These are phyloP conservation scores for Agelas oroides DNA, from an alignment of 37 sponge, comb jelly and placozoan species.

Conservation along the genomic window DNA sequence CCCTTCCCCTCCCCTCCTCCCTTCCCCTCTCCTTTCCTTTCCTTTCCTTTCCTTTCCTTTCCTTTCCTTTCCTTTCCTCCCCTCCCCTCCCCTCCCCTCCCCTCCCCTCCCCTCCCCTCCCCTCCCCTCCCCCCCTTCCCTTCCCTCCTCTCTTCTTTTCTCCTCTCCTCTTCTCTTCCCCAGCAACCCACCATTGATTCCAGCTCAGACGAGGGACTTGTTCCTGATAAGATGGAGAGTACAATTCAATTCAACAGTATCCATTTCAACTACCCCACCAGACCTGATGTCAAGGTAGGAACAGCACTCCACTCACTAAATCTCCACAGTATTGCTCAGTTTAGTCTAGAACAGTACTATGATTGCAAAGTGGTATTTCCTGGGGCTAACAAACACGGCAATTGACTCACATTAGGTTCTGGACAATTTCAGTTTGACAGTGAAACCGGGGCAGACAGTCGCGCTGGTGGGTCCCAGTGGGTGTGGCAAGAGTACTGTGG, in stretches of 20 bases:
- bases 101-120: too few relatives aligned
- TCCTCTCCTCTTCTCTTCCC: background rate
- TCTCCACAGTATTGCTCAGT: background rate
- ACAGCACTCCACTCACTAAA: too few relatives aligned
- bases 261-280: constrained; percentile 81
- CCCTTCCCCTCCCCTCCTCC: background rate
- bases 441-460: constrained; percentile 46
- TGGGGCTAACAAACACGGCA: too few relatives aligned
- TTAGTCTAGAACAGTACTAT: too few relatives aligned
- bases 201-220: constrained; percentile 31
- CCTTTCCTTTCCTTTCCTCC: too few relatives aligned
- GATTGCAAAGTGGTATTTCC: background rate
- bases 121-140: too few relatives aligned
- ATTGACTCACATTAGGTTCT: constrained; percentile 52
- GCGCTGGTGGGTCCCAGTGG: constrained; percentile 71
- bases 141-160: too few relatives aligned
- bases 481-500: constrained; percentile 67
- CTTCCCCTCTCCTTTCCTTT: background rate
- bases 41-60: too few relatives aligned
- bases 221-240: constrained; percentile 33
- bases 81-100: too few relatives aligned
- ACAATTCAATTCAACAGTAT: constrained; percentile 71
- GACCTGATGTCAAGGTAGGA: constrained; percentile 70
- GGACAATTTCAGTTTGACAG: constrained; percentile 37
- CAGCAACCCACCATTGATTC: constrained; percentile 56